Conservation (phyloP, 30 jellyfish, hydroid and myxozoan species). For the Chrysaora quinquecirrha region DNA sequence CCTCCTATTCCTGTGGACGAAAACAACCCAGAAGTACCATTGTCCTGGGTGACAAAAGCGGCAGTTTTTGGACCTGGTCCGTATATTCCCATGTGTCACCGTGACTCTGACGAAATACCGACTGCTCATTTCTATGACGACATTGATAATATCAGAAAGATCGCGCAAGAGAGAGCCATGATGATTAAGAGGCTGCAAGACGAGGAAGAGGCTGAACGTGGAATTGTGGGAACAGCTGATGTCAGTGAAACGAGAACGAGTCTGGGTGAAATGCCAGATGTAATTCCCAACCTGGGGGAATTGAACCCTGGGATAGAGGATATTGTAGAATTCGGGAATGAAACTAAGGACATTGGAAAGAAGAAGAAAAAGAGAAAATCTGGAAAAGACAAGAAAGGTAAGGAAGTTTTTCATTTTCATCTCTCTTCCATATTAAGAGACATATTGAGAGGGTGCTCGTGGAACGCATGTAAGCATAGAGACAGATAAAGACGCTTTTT, state of each 20-base stretch:
- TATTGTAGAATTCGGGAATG: not conserved
- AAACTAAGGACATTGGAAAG: constrained; percentile 7
- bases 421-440: constrained; percentile 72
- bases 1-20: constrained; percentile 62
- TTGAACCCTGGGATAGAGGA: constrained; percentile 4
- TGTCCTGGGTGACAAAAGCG: constrained; percentile 65
- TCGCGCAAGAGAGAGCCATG: constrained; percentile 66
- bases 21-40: constrained; percentile 3
- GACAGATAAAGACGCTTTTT: no score
- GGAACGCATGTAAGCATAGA: no score
- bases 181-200: constrained; percentile 60
- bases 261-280: constrained; percentile 66
- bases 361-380: constrained; percentile 7
- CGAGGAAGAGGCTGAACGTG: constrained; percentile 49
- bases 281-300: constrained; percentile 34
- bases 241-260: constrained; percentile 27
- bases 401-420: not conserved
- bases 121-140: constrained; percentile 74
- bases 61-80: constrained; percentile 58
- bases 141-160: constrained; percentile 62
- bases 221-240: not conserved
- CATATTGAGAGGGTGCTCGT: no score
- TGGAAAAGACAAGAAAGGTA: not conserved
- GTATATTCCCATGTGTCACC: constrained; percentile 57
- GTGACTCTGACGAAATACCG: constrained; percentile 51